phyloP scores from a whole-genome alignment of 2,888 invertebrate genomes.

The Hermaeophaga mercurialis region DNA sequence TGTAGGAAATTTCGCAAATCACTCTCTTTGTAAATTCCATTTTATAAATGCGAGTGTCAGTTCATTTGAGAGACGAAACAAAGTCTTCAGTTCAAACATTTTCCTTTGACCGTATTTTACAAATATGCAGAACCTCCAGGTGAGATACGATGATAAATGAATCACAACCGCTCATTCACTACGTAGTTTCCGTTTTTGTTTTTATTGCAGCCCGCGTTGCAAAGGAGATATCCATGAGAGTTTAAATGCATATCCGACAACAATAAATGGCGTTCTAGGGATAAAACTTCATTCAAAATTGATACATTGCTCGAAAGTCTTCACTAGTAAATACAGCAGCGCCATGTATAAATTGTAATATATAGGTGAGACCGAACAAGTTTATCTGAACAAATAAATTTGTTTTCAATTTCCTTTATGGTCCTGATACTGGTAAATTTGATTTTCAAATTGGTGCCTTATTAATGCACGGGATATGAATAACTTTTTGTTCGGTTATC shows the following conservation, averaged over 20 bases:
- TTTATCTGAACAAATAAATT: slow-evolving; percentile 37
- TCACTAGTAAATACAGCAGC: slow-evolving; percentile 19
- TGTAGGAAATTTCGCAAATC: too few relatives aligned
- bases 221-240: background rate
- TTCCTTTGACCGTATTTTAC: too few relatives aligned
- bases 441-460: slow-evolving; percentile 15
- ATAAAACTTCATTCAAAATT: slow-evolving; percentile 7
- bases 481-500: slow-evolving; percentile 1
- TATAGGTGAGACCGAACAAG: slow-evolving; percentile 24
- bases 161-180: too few relatives aligned
- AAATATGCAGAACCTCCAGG: too few relatives aligned
- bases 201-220: too few relatives aligned
- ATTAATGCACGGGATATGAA: slow-evolving; percentile 12
- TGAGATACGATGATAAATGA: too few relatives aligned
- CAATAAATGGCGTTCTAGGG: background rate
- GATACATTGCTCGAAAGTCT: slow-evolving; percentile 19
- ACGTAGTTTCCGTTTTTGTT: too few relatives aligned
- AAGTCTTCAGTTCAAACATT: too few relatives aligned
- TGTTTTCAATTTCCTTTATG: slow-evolving; percentile 37
- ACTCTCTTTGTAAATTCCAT: too few relatives aligned
- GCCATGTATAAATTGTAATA: slow-evolving; percentile 6
- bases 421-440: slow-evolving; percentile 22
- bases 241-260: background rate
- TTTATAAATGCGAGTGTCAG: too few relatives aligned
- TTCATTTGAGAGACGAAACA: too few relatives aligned